These are phyloP conservation scores for Poeciliopsis turrubarensis DNA, from an alignment of 2,113 vertebrate species.

Conservation along the genomic window DNA sequence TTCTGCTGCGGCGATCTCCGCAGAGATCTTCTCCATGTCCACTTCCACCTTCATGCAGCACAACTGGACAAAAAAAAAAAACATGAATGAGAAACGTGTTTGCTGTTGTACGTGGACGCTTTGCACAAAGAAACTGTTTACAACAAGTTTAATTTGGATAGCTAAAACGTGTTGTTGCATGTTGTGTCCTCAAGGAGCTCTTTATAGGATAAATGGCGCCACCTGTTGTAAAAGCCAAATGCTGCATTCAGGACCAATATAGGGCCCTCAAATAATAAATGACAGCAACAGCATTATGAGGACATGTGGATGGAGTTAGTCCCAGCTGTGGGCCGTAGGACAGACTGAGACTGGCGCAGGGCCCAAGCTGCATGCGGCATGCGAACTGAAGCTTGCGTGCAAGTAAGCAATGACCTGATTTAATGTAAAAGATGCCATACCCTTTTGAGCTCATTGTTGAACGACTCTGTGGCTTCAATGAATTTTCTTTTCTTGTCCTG, in stretches of 20 bases:
- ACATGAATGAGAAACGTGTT: neutral
- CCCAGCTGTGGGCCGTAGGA: constrained; percentile 55
- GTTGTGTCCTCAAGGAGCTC: neutral
- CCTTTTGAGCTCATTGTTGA: constrained; percentile 96
- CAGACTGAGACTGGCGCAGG: constrained; percentile 32
- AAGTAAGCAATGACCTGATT: constrained; percentile 30
- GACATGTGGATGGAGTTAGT: constrained; percentile 63
- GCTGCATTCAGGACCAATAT: constrained; percentile 37
- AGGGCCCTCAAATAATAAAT: constrained; percentile 45
- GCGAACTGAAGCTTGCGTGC: constrained; percentile 51
- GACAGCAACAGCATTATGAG: constrained; percentile 51
- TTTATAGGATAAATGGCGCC: constrained; percentile 55
- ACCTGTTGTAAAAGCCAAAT: constrained; percentile 39
- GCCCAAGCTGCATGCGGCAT: constrained; percentile 32
- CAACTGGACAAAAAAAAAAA: constrained; percentile 76
- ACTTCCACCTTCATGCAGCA: constrained; percentile 97
- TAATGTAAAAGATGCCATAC: constrained; percentile 72
- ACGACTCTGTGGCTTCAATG: constrained; percentile 95
- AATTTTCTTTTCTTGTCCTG: constrained; percentile 99
- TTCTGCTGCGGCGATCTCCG: constrained; percentile 94
- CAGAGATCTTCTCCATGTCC: constrained; percentile 98
- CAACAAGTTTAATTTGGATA: neutral
- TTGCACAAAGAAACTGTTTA: neutral
- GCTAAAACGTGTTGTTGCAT: neutral
- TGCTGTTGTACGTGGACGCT: neutral